These are phyloP conservation scores for Drosophila kepulauana DNA, from an alignment of 1,140 invertebrate species.

Conservation along the genomic window DNA sequence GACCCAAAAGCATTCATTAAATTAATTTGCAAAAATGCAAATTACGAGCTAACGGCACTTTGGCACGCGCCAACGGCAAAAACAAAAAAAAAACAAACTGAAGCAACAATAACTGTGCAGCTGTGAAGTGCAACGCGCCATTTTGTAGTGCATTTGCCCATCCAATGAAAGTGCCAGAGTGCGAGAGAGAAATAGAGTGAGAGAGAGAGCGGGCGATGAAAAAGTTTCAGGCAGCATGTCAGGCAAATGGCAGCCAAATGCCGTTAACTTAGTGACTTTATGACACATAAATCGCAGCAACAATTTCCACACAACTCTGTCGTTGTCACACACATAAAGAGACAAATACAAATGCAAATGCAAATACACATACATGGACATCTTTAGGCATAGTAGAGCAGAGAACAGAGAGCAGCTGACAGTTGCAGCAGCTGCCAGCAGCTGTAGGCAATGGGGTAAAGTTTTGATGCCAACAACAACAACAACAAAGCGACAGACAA, in stretches of 20 bases:
- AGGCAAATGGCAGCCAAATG: slow-evolving; percentile 75
- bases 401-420: slow-evolving; percentile 45
- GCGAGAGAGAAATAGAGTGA: background rate
- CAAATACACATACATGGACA: slow-evolving; percentile 8
- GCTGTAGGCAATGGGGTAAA: slow-evolving; percentile 32
- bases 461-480: slow-evolving; percentile 30
- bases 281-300: slow-evolving; percentile 81
- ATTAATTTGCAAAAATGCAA: slow-evolving; percentile 83
- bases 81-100: slow-evolving; percentile 4
- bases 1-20: slow-evolving; percentile 78
- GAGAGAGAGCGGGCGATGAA: slow-evolving; percentile 2
- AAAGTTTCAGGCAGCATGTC: slow-evolving; percentile 46
- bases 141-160: slow-evolving; percentile 41
- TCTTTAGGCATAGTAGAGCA: slow-evolving; percentile 32
- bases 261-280: slow-evolving; percentile 83
- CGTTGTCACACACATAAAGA: slow-evolving; percentile 14
- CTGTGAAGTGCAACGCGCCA: slow-evolving; percentile 51
- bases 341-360: slow-evolving; percentile 1
- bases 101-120: slow-evolving; percentile 26
- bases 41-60: slow-evolving; percentile 76
- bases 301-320: slow-evolving; percentile 35
- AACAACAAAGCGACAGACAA: slow-evolving; percentile 31
- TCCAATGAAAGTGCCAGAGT: background rate
- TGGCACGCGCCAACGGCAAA: slow-evolving; percentile 69
- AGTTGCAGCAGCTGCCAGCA: slow-evolving; percentile 49